phyloP scores from a whole-genome alignment of 2,113 vertebrate genomes.

The Dipodomys merriami region DNA sequence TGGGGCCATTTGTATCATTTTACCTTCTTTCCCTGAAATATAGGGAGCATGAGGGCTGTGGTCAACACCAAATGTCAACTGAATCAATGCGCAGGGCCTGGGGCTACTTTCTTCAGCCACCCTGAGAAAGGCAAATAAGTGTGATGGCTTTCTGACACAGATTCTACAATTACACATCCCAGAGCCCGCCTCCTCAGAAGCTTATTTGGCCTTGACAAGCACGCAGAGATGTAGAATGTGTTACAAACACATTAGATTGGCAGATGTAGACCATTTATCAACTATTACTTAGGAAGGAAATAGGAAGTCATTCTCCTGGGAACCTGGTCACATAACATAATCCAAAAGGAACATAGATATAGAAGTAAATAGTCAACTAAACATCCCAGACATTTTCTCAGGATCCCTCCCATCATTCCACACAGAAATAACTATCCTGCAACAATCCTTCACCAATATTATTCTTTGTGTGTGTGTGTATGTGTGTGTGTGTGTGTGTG shows the following conservation, averaged over 20 bases:
- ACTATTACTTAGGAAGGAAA: background rate
- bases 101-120: background rate
- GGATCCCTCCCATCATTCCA: background rate
- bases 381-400: background rate
- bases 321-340: background rate
- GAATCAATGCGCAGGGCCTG: too few relatives aligned
- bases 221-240: background rate
- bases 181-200: background rate
- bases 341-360: background rate
- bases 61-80: background rate
- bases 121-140: background rate
- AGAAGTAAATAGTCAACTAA: background rate
- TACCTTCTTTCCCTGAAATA: background rate
- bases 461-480: too few relatives aligned
- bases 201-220: background rate
- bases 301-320: background rate
- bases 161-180: background rate
- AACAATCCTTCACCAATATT: background rate
- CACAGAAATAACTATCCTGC: background rate
- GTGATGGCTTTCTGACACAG: background rate
- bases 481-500: background rate
- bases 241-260: too few relatives aligned
- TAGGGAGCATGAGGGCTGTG: too few relatives aligned
- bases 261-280: background rate
- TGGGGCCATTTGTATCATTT: background rate